Evolutionary conservation across 1,140 invertebrate genomes (phyloP).

Genomic region (Cyclina sinensis): DNA sequence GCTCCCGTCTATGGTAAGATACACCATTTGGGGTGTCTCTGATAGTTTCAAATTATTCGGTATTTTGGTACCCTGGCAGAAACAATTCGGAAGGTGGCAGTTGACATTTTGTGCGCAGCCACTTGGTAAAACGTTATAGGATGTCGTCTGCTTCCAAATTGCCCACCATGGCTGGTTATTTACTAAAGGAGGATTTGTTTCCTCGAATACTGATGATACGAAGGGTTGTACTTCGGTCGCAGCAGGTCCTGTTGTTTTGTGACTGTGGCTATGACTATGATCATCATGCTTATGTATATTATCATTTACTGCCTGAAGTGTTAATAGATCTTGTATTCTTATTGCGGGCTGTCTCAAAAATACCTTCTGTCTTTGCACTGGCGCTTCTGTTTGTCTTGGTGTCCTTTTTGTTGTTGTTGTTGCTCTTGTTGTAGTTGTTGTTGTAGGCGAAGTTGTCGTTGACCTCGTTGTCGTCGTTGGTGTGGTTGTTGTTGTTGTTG

Average conservation of each 20-base stretch:
- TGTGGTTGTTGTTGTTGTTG: background rate
- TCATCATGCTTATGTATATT: background rate
- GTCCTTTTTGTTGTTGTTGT: slow-evolving; percentile 19
- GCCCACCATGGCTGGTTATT: background rate
- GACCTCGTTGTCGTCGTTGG: slow-evolving; percentile 2
- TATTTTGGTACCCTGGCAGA: slow-evolving; percentile 51
- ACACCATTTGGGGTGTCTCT: slow-evolving; percentile 65
- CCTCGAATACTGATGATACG: background rate
- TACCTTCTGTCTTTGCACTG: background rate
- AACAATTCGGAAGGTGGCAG: slow-evolving; percentile 56
- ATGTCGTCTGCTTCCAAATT: background rate
- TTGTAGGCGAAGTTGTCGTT: background rate
- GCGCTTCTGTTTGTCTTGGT: background rate
- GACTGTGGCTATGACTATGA: background rate
- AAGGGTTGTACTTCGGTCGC: background rate
- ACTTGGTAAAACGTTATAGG: background rate
- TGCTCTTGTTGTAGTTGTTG: background rate
- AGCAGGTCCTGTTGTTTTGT: too few species aligned
- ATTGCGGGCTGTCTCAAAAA: background rate
- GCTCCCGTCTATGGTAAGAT: slow-evolving; percentile 64
- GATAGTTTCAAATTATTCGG: slow-evolving; percentile 13
- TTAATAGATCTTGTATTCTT: background rate
- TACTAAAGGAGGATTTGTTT: background rate
- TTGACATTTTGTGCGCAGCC: slow-evolving; percentile 39
- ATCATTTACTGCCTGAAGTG: background rate